Evolutionary conservation across 2,113 vertebrate genomes (phyloP).

Genomic region (Rattus rattus): DNA sequence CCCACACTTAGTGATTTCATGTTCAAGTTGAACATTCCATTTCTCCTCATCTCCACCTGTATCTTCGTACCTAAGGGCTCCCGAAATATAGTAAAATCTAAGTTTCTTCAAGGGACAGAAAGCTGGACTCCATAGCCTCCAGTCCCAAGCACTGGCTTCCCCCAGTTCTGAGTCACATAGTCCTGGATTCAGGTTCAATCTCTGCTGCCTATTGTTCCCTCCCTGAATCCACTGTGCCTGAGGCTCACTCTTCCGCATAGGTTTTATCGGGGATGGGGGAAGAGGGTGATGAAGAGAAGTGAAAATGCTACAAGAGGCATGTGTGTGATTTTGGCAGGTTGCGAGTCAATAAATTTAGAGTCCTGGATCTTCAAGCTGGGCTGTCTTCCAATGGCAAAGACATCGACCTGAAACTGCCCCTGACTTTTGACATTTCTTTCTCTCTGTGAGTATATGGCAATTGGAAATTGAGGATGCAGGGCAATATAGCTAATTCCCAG

Average conservation of each 20-base stretch:
- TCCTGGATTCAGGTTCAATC: background rate
- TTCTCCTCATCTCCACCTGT: background rate
- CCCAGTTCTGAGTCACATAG: background rate
- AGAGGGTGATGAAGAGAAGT: background rate
- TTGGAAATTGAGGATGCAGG: fast-evolving
- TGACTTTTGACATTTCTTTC: fast-evolving
- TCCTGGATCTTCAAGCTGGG: fast-evolving
- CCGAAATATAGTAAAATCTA: background rate
- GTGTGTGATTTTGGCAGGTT: conserved; percentile 40
- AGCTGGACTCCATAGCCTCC: background rate
- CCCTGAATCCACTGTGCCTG: background rate
- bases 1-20: background rate
- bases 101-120: background rate
- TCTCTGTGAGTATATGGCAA: background rate
- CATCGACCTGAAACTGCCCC: fast-evolving
- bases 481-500: background rate
- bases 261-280: background rate
- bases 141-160: no score
- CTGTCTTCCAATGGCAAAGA: fast-evolving
- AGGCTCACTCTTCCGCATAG: background rate
- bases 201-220: background rate
- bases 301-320: background rate
- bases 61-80: background rate
- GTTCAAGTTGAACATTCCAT: background rate
- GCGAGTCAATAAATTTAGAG: fast-evolving